phyloP scores from a whole-genome alignment of 2,113 vertebrate species.

The Pao palembangensis region DNA sequence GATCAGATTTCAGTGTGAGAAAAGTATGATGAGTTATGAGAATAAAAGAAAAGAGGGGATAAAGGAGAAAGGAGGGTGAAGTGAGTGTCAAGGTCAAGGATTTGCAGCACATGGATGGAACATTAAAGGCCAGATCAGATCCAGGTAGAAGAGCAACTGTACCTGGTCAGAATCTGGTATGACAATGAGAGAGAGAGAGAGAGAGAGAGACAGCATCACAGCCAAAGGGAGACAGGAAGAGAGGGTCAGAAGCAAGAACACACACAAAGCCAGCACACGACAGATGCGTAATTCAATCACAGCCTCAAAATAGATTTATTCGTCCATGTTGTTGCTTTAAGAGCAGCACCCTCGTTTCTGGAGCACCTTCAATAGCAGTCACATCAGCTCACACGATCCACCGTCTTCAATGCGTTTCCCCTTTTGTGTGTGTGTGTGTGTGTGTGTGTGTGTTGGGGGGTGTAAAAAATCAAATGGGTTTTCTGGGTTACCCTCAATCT shows the following conservation, averaged over 20 bases:
- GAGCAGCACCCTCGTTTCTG: constrained; percentile 37
- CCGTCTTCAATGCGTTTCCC: constrained; percentile 10
- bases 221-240: constrained; percentile 17
- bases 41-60: not conserved
- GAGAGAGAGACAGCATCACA: constrained; percentile 11
- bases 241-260: constrained; percentile 35
- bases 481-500: constrained; percentile 71
- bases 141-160: constrained; percentile 18
- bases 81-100: constrained; percentile 54
- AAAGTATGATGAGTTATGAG: not conserved
- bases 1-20: not conserved
- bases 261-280: constrained; percentile 32
- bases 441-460: constrained; percentile 1
- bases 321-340: constrained; percentile 26
- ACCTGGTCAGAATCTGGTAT: constrained; percentile 20
- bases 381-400: constrained; percentile 24
- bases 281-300: constrained; percentile 52
- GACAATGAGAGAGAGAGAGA: not conserved
- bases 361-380: constrained; percentile 37
- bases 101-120: not conserved
- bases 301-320: constrained; percentile 54
- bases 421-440: not conserved
- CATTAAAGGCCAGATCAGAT: not conserved
- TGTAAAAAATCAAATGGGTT: constrained; percentile 49
- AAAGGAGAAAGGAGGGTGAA: constrained; percentile 11